Base-by-base conservation (phyloP, 1,140 invertebrate genomes). In the Myzus persicae region DNA sequence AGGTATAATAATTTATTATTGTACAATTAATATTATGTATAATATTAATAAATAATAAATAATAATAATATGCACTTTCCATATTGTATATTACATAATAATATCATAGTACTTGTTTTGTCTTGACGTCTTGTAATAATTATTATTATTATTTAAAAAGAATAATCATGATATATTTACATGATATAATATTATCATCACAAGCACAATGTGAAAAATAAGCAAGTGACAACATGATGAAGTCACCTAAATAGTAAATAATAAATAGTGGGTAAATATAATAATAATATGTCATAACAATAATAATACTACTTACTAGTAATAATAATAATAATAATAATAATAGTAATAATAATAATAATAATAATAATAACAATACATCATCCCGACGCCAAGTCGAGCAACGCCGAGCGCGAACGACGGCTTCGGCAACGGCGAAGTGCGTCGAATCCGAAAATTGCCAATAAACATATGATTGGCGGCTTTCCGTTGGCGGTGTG, bases 391-490 rank as follows among this genome's bases (percentile, higher is more conserved):
- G 48, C 6, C 3, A 51, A 51, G 87, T 51, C 46, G 87, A 38
- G 87, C 38, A 36, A 24, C n/a, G 14, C 36, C 88, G 48, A 54
- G n/a, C 48, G 36, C 9, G 24, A 24, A 89, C 88, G 88, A 54
- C 48, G 88, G 24, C 85, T 44, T 40, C 44, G 11, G 85, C 36
- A 38, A 7, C 87, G 88, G 36, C 22, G 88, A 40, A 92, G 91
- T 92, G 91, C 91, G 91, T 92, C 91, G 91, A 92, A 92, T 92
- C 91, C 67, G 67, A 92, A 92, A 92, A 92, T 92, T 92, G 91
- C 91, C 91, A 92, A 92, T 92, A 92, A 92, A 92, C 91, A 92
- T 92, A 92, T 92, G 91, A 92, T 92, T 92, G 91, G 91, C 67
- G 91, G 91, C 91, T 92, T 92, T 46, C 91, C 44, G 59, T 81